Conservation (phyloP, 2,888 invertebrate species). For the Athalia circularis region DNA sequence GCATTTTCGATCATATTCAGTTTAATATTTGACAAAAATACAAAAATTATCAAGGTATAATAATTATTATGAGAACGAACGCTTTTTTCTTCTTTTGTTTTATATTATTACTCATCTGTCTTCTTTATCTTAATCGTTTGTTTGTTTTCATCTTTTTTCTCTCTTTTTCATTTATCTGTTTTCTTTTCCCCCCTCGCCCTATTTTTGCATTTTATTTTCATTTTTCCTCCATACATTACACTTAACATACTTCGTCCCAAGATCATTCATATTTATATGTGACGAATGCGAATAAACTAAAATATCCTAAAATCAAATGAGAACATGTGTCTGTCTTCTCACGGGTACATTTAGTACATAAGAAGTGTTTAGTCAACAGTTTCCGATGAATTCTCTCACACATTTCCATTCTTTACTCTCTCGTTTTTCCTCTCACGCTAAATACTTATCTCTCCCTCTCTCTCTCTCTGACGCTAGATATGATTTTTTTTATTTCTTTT, state of each 20-base stretch:
- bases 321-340: constrained; percentile 16
- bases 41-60: constrained; percentile 70
- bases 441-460: constrained; percentile 15
- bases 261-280: constrained; percentile 34
- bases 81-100: constrained; percentile 47
- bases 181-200: not conserved
- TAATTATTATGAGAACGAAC: constrained; percentile 66
- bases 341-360: constrained; percentile 15
- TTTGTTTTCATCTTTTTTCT: constrained; percentile 2
- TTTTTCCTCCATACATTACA: constrained; percentile 25
- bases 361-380: not conserved
- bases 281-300: constrained; percentile 44
- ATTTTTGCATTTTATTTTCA: not conserved
- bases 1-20: constrained; percentile 62
- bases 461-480: constrained; percentile 34
- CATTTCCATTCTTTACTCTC: constrained; percentile 5
- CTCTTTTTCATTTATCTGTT: not conserved
- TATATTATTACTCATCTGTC: constrained; percentile 28
- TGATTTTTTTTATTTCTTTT: constrained; percentile 25
- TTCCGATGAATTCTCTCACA: not conserved
- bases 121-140: not conserved
- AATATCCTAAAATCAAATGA: constrained; percentile 47
- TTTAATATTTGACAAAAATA: constrained; percentile 71
- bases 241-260: constrained; percentile 32
- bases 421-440: constrained; percentile 23